Evolutionary conservation across 2,797 vertebrate genomes (phyloP).

Genomic region (Melanogrammus aeglefinus): DNA sequence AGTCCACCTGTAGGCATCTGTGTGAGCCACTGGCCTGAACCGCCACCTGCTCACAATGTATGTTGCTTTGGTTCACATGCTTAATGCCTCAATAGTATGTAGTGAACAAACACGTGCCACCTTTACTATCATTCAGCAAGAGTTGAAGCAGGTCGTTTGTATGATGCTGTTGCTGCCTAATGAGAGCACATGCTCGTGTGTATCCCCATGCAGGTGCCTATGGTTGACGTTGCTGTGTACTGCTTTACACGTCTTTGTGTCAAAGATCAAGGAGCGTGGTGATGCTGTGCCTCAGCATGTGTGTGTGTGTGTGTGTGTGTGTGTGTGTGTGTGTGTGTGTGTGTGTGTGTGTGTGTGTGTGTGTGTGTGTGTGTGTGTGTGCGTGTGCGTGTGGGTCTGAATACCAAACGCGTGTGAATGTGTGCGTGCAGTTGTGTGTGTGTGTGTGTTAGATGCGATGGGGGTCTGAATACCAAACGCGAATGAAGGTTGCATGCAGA

Average conservation of each 20-base stretch:
- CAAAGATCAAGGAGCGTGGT: not conserved
- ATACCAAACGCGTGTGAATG: too few species aligned
- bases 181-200: not conserved
- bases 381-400: too few species aligned
- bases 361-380: too few species aligned
- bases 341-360: too few species aligned
- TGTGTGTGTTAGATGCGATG: not conserved
- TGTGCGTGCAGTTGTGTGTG: too few species aligned
- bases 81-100: not conserved
- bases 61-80: not conserved
- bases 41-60: not conserved
- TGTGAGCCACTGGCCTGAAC: not conserved
- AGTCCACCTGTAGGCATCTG: not conserved
- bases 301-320: not conserved
- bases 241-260: not conserved
- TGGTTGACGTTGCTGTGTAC: not conserved
- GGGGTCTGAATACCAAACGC: not conserved
- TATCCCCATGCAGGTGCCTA: not conserved
- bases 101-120: not conserved
- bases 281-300: not conserved
- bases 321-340: too few species aligned
- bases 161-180: not conserved
- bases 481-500: not conserved
- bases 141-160: not conserved
- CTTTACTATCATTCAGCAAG: not conserved